These are phyloP conservation scores for Mycetomoellerius zeteki DNA, from an alignment of 1,140 invertebrate species.

Conservation along the genomic window DNA sequence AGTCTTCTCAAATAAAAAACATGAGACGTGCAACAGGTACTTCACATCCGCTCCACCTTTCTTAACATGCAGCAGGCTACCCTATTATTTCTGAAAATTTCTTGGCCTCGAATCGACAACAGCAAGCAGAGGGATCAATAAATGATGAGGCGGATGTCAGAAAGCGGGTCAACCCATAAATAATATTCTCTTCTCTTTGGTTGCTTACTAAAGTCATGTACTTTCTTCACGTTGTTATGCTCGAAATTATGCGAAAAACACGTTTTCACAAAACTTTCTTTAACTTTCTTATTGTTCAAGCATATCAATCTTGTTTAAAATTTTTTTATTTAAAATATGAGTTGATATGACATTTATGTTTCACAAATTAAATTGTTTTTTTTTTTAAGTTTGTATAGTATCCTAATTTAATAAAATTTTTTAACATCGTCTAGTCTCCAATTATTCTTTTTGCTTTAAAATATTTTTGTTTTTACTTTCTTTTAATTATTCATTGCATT, in stretches of 20 bases:
- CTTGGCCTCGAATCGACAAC: constrained; percentile 40
- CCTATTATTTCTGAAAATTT: constrained; percentile 56
- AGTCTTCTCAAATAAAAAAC: constrained; percentile 67
- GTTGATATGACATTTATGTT: background rate
- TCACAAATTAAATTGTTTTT: background rate
- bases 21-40: constrained; percentile 69
- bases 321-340: background rate
- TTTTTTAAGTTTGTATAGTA: background rate
- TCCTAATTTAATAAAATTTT: constrained; percentile 13
- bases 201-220: constrained; percentile 8
- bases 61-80: constrained; percentile 40
- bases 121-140: constrained; percentile 31
- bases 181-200: constrained; percentile 41
- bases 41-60: constrained; percentile 44
- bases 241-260: background rate
- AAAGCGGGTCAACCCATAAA: constrained; percentile 39
- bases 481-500: background rate
- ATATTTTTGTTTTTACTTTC: background rate
- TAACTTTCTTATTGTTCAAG: background rate
- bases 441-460: background rate
- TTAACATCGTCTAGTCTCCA: background rate
- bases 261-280: background rate
- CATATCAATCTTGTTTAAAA: background rate
- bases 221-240: constrained; percentile 5
- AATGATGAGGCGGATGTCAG: constrained; percentile 44